phyloP scores from a whole-genome alignment of 2,113 vertebrate species.

The Nesogale talazaci region DNA sequence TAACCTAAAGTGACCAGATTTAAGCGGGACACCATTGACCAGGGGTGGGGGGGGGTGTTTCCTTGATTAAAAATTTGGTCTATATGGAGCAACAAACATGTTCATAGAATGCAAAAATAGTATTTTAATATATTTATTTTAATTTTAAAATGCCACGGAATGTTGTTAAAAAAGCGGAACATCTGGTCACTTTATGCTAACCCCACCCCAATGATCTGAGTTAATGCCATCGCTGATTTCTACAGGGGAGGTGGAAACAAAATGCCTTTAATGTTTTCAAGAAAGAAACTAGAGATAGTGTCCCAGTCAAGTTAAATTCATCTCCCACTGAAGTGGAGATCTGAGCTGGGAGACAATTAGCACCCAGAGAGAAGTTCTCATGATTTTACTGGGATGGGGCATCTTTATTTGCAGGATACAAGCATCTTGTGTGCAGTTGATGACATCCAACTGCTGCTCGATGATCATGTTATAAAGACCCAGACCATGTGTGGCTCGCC shows the following conservation, averaged over 20 bases:
- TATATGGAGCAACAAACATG: too few species aligned
- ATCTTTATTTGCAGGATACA: conserved; percentile 86
- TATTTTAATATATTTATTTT: too few species aligned
- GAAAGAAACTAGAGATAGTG: conserved; percentile 32
- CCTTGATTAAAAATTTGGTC: too few species aligned
- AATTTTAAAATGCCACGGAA: too few species aligned
- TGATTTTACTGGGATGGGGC: background rate
- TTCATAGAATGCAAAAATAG: too few species aligned
- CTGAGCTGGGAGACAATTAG: background rate
- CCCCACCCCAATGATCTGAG: background rate
- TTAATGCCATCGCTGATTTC: background rate
- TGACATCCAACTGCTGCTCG: conserved; percentile 94
- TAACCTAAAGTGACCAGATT: too few species aligned
- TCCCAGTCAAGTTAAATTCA: background rate
- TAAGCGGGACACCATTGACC: too few species aligned
- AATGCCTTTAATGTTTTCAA: conserved; percentile 56
- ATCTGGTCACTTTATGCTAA: too few species aligned
- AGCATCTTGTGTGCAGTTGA: conserved; percentile 92
- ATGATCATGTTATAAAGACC: conserved; percentile 94
- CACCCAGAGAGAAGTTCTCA: background rate
- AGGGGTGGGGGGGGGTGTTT: too few species aligned
- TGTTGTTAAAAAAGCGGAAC: too few species aligned
- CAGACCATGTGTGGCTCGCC: conserved; percentile 95
- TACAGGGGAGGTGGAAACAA: conserved; percentile 13
- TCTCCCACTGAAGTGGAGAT: background rate